Percentiles rank a stretch among this genome's conserved stretches.
These are phyloP conservation scores for Perodicticus potto DNA, from an alignment of 2,797 vertebrate genomes.

Conservation along the genomic window DNA sequence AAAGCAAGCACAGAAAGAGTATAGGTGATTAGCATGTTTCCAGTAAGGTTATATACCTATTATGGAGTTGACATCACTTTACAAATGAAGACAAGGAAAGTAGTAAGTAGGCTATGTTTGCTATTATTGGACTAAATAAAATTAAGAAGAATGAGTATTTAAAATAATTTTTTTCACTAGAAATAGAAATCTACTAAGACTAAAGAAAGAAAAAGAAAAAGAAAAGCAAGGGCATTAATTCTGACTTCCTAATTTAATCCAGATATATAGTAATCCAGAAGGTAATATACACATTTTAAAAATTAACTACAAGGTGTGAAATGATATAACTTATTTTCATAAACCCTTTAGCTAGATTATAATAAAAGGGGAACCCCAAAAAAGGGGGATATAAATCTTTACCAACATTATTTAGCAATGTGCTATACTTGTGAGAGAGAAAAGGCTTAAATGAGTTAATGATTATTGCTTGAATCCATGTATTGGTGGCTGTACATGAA, in stretches of 20 bases:
- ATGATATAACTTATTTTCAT: not conserved
- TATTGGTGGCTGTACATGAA: conserved; percentile 10
- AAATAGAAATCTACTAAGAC: conserved; percentile 38
- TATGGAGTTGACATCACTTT: conserved; percentile 30
- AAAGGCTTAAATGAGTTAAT: conserved; percentile 14
- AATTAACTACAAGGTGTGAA: conserved; percentile 63
- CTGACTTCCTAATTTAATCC: conserved; percentile 65
- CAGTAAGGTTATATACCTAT: not conserved
- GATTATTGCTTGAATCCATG: conserved; percentile 34
- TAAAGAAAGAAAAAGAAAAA: conserved; percentile 2
- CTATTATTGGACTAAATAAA: conserved; percentile 50
- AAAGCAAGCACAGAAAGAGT: not conserved
- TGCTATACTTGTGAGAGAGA: conserved; percentile 15
- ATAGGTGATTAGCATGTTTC: conserved; percentile 28
- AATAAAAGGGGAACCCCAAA: not conserved
- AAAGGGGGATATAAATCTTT: not conserved
- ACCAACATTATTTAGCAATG: conserved; percentile 11
- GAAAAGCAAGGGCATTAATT: conserved; percentile 1
- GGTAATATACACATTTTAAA: not conserved
- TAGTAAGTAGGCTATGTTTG: not conserved
- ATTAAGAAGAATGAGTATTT: not conserved
- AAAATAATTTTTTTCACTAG: conserved; percentile 53
- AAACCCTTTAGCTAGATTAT: conserved; percentile 46
- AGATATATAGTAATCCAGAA: conserved; percentile 43
- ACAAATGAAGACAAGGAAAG: conserved; percentile 60